Evolutionary conservation across 1,140 invertebrate species (phyloP).

Genomic region (Bombus fervidus): DNA sequence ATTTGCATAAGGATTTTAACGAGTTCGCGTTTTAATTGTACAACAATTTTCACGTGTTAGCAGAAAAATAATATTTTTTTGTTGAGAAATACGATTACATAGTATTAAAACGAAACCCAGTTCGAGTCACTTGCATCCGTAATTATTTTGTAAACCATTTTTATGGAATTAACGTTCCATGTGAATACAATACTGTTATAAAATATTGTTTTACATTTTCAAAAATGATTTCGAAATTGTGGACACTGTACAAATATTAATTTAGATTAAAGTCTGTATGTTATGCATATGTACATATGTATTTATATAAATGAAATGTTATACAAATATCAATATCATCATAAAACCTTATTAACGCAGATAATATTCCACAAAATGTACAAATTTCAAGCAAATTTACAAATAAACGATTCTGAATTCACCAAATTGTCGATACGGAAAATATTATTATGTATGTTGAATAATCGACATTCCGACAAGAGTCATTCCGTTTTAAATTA

Average conservation of each 20-base stretch:
- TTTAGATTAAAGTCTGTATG: background rate
- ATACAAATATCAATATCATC: background rate
- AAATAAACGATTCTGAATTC: background rate
- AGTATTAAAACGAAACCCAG: background rate
- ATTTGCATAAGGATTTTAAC: background rate
- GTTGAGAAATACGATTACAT: background rate
- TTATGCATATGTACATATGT: background rate
- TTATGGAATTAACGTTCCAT: background rate
- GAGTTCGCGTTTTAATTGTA: background rate
- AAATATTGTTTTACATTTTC: background rate
- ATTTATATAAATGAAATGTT: background rate
- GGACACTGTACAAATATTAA: background rate
- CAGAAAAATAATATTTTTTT: background rate
- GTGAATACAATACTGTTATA: background rate
- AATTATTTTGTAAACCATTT: constrained; percentile 6
- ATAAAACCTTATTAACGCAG: background rate
- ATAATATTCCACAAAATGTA: background rate
- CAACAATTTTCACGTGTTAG: background rate
- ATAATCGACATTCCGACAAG: too few relatives aligned
- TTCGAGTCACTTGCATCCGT: background rate
- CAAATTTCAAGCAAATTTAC: background rate
- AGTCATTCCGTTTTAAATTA: background rate
- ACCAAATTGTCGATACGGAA: background rate
- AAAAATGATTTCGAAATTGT: background rate
- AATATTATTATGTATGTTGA: background rate